phyloP scores from a whole-genome alignment of 2,113 vertebrate species.

The Peromyscus leucopus region DNA sequence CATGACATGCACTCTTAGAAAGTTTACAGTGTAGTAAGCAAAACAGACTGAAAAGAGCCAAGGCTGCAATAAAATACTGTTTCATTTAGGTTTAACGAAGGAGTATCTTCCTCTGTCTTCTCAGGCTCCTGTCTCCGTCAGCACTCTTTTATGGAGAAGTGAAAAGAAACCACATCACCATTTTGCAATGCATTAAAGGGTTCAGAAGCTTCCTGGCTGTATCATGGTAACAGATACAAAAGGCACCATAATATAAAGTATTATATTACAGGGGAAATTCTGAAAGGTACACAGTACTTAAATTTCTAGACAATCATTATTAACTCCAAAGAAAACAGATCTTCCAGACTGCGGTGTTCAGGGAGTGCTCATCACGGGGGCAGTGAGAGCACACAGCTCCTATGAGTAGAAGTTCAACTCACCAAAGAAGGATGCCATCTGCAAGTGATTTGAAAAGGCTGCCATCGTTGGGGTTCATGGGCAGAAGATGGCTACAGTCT shows the following conservation, averaged over 20 bases:
- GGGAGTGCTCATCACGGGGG: background rate
- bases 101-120: background rate
- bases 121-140: background rate
- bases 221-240: background rate
- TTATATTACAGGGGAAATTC: background rate
- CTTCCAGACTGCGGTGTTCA: background rate
- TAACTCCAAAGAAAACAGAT: background rate
- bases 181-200: slow-evolving; percentile 37
- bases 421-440: slow-evolving; percentile 98
- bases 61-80: background rate
- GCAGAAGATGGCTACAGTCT: slow-evolving; percentile 94
- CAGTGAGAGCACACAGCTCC: background rate
- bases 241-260: slow-evolving; percentile 33
- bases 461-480: slow-evolving; percentile 92
- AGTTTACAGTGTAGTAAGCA: background rate
- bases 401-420: slow-evolving; percentile 75
- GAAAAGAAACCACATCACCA: slow-evolving; percentile 21
- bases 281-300: background rate
- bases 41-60: background rate
- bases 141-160: background rate
- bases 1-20: background rate
- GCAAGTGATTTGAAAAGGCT: slow-evolving; percentile 95
- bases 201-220: background rate
- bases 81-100: slow-evolving; percentile 7
- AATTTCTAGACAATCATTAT: background rate